Evolutionary conservation across 2,888 invertebrate species (phyloP), one percentile per base, ranked within the genome.

Genomic region (Harmothoe impar): DNA sequence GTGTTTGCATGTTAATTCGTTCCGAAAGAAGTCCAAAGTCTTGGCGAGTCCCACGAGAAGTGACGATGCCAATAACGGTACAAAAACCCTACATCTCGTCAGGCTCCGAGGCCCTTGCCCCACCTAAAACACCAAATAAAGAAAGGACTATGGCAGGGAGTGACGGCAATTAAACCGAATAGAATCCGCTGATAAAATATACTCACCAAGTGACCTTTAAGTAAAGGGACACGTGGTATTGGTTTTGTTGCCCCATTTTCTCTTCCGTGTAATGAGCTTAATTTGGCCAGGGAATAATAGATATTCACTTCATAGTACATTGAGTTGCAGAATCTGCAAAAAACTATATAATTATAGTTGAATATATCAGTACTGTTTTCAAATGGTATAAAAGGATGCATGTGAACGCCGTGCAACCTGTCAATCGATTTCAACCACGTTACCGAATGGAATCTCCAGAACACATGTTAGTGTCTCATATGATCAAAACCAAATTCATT

Each of bases 21-120:
- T 20, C 20, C 3, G 23, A 62, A 62, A 62, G n/a, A 62, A 62
- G 62, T 62, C 62, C 62, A n/a, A n/a, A 1, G 62, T 20, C 62
- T 62, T n/a, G 3, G 20, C 62, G 29, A 25, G 20, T 72, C 72
- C 15, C 72, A 25, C 1, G 20, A 29, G 15, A n/a, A 15, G 31
- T 72, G 72, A 72, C 72, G 72, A 72, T 29, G 72, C 72, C 72
- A 72, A 72, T 72, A 72, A 72, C 29, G 29, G 72, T n/a, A 29
- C 31, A 72, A 29, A 72, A 72, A 72, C 29, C 25, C 29, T n/a
- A 12, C 62, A 62, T 5, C 62, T 62, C 23, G 62, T 62, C 20
- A 62, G 62, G 43, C 20, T 62, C 20, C 20, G n/a, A 62, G 62
- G 5, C 43, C 43, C 43, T 43, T 43, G 43, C 15, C n/a, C 20